Evolutionary conservation across 2,797 vertebrate species (phyloP).

Genomic region (Onychomys leucogaster): DNA sequence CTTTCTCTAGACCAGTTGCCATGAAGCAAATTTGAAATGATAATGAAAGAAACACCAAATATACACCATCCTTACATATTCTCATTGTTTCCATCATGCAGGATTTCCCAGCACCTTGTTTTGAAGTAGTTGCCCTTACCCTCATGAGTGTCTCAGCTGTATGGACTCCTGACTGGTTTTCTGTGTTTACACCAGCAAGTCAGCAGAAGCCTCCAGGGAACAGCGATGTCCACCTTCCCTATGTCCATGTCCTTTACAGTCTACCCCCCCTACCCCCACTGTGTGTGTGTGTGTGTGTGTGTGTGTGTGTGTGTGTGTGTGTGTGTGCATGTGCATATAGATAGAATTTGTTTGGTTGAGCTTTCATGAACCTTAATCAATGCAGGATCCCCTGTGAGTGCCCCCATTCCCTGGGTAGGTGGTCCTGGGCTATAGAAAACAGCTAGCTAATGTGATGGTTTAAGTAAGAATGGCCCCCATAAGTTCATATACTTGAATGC

Average conservation of each 20-base stretch:
- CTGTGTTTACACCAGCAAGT: too few species aligned
- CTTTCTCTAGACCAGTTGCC: too few species aligned
- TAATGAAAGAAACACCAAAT: neutral
- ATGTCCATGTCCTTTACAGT: neutral
- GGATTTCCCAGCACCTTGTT: neutral
- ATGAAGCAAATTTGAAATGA: neutral
- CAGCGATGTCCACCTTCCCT: neutral
- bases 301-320: neutral
- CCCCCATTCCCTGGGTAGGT: neutral
- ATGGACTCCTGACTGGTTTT: neutral
- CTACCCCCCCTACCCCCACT: too few species aligned
- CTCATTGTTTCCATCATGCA: neutral
- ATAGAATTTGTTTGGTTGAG: neutral
- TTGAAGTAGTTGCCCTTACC: neutral
- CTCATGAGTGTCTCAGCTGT: neutral
- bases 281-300: neutral
- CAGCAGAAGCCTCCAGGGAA: neutral
- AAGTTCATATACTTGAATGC: neutral
- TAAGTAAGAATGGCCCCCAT: neutral
- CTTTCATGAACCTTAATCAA: neutral
- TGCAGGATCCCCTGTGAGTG: neutral
- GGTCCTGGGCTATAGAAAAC: neutral
- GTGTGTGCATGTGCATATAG: neutral
- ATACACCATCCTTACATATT: neutral
- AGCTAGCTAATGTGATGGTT: neutral